Base-by-base conservation (phyloP, 2,113 vertebrate species). In the Alligator sinensis region DNA sequence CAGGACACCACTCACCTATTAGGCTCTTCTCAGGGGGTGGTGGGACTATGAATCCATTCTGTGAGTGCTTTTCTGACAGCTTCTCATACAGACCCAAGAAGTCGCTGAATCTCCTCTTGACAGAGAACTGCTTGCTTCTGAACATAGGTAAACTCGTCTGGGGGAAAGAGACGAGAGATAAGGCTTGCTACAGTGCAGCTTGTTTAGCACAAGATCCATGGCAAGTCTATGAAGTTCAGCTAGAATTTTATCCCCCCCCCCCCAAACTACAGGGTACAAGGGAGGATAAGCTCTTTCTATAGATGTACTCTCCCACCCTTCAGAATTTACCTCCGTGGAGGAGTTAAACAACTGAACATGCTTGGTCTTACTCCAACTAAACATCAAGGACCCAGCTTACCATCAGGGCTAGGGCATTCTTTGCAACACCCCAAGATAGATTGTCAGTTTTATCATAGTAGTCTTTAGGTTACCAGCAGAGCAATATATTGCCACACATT, bases 1-100 rank as follows among this genome's bases (percentile, higher is more conserved):
- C 12, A 58, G 60, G 66, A 54, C 82, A 6, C 34, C 70, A 84
- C 96, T 93, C 98, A 99, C 99, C 99, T 97, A 99, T 98, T 72
- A 99, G 98, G 97, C 99, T 99, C 96, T 99, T 99, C 97, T 99
- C 99, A 0, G 99, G 99, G 0, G 99, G 99, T 0, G 99, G 99
- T 80, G 99, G 99, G n/a, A 99, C 98, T 13, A 99, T 99, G 87
- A 98, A 98, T 61, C 99, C 99, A 1, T 98, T 99, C 77, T 99
- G 99, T 47, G 98, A 98, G 18, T 99, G 99, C 77, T 99, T 99
- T 96, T 99, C 99, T 0, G 98, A 99, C 7, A 99, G 98, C 95
- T 99, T 99, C 97, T 99, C 99, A 57, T 99, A 99, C 84, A 99
- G 98, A 92, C 99, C 99, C 64, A 99, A 97, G 95, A 99, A 99